Evolutionary conservation across 2,888 invertebrate genomes (phyloP), one percentile per base, ranked within the genome.

Genomic region (Trisateles emortualis): DNA sequence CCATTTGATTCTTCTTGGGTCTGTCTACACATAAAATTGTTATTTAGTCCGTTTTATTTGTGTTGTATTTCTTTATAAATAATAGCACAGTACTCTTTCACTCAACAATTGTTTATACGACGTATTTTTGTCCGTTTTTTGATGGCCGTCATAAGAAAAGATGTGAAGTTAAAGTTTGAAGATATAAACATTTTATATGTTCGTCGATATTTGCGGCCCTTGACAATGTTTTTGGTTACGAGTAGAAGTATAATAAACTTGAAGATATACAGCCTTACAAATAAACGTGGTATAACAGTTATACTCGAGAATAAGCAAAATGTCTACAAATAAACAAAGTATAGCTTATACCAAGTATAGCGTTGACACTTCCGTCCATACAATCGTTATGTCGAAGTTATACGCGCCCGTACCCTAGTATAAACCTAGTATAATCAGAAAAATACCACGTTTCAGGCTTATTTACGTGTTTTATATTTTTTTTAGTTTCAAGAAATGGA

Each of bases 1-100:
- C 66, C 71, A 62, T 78, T 76, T 71, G 71, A 69, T 62, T 70
- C 63, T 57, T 66, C 44, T 35, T 46, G 45, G 47, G 30, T 54
- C 53, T 13, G 52, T 57, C 29, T 69, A 55, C 17, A 68, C 33
- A 63, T 30, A 36, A 38, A 29, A 5, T 33, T 17, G 19, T 39
- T 36, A 44, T 32, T 50, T 52, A 35, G 59, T 58, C 9, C 14
- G 5, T 46, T 33, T 42, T 51, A 14, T 52, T 8, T 32, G 0
- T 10, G 8, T 44, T 14, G 2, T 22, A 6, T 32, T 14, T 46
- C 9, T 38, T 22, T 36, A 11, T 11, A 17, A 26, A 16, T 45
- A 26, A 29, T 6, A 17, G 36, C 35, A 16, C 36, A 11, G 9
- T 36, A 36, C 17, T 10, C 14, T 8, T 36, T 36, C 19, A 36